A percentile compares a stretch with the other conserved stretches of the same genome.
Conservation (phyloP, 2,888 invertebrate species). For the Heliconius ethilla region DNA sequence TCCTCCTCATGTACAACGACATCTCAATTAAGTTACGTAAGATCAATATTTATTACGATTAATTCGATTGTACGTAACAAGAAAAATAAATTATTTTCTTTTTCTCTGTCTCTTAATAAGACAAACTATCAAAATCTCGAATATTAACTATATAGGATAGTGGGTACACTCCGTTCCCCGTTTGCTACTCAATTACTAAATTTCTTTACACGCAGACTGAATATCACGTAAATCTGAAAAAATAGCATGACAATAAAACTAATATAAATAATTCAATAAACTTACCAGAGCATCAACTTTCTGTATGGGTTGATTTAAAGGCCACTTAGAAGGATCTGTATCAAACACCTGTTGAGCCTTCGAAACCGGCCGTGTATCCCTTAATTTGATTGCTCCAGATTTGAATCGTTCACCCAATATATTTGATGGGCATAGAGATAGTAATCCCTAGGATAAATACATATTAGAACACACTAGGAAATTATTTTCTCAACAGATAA, state of each 20-base stretch:
- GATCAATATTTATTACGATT: no score
- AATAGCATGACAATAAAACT: constrained; percentile 68
- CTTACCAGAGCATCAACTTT: constrained; percentile 48
- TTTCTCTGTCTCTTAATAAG: no score
- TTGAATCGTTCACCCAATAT: constrained; percentile 63
- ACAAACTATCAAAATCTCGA: no score
- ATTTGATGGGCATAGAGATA: constrained; percentile 73
- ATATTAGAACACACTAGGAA: neutral
- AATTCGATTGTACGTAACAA: no score
- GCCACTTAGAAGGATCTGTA: constrained; percentile 83
- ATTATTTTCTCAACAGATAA: neutral
- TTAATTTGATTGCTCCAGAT: constrained; percentile 67
- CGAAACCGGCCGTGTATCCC: constrained; percentile 79
- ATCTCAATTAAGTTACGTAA: no score
- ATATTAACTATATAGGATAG: no score
- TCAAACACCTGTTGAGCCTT: constrained; percentile 82
- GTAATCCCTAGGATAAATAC: constrained; percentile 65
- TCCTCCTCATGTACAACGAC: no score
- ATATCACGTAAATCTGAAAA: no score
- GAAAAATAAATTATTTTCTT: no score
- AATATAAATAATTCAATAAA: constrained; percentile 70
- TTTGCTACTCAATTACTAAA: no score
- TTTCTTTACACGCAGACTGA: no score
- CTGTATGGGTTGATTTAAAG: constrained; percentile 70
- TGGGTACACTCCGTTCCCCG: no score